phyloP scores from a whole-genome alignment of 2,113 vertebrate genomes.

The Pongo pygmaeus region DNA sequence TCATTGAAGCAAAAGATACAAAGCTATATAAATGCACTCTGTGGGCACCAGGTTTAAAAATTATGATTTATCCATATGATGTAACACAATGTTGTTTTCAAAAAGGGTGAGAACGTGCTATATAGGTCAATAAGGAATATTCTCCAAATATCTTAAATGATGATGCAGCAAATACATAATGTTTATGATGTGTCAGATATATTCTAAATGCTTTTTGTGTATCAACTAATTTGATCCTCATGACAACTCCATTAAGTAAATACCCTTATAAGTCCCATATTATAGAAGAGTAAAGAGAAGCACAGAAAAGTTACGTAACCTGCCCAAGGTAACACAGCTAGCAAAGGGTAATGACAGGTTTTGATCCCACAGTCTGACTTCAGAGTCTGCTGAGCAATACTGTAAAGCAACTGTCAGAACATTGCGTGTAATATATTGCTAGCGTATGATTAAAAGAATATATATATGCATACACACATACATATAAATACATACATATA shows the following conservation, averaged over 20 bases:
- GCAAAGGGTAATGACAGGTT: not conserved
- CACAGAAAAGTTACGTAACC: not conserved
- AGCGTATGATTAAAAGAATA: not conserved
- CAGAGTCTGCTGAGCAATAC: not conserved
- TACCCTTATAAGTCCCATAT: not conserved
- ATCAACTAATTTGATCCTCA: not conserved
- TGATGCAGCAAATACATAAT: not conserved
- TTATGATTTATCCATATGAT: not conserved
- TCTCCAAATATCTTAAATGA: not conserved
- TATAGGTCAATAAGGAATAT: not conserved
- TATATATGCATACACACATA: not conserved
- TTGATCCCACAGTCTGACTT: not conserved
- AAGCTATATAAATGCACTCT: not conserved
- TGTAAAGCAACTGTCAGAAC: not conserved
- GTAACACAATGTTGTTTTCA: not conserved
- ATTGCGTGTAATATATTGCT: not conserved
- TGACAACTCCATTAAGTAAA: not conserved
- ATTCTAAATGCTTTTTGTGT: not conserved
- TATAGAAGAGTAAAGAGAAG: not conserved
- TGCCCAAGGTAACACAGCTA: not conserved
- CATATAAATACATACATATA: not conserved
- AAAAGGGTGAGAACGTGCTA: not conserved
- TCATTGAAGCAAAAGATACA: not conserved
- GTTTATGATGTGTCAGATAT: not conserved
- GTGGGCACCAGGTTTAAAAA: not conserved